These are phyloP conservation scores for Actinia equina DNA, from an alignment of 64 coral and sea anemone species.

Conservation along the genomic window DNA sequence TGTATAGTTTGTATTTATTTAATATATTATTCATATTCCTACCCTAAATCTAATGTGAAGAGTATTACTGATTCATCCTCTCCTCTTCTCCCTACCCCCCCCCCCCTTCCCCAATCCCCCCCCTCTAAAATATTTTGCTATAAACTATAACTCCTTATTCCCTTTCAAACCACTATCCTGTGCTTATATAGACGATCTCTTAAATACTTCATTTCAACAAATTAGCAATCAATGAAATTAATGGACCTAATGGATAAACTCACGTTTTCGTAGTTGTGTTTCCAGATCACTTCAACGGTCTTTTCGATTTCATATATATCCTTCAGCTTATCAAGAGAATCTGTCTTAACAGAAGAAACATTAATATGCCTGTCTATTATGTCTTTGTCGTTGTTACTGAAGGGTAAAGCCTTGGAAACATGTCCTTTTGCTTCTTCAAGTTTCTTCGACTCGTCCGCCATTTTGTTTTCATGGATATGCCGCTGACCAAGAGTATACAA, in stretches of 20 bases:
- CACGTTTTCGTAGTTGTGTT: slow-evolving; percentile 64
- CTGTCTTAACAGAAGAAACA: slow-evolving; percentile 16
- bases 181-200: no score
- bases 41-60: no score
- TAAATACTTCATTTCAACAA: no score
- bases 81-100: no score
- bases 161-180: no score
- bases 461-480: slow-evolving; percentile 32
- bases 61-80: no score
- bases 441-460: slow-evolving; percentile 36
- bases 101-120: no score
- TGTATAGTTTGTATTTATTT: no score
- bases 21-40: no score
- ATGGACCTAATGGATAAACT: background rate
- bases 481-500: slow-evolving; percentile 15
- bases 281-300: slow-evolving; percentile 43
- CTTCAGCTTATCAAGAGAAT: slow-evolving; percentile 5
- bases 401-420: slow-evolving; percentile 28
- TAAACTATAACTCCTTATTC: no score
- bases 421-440: background rate
- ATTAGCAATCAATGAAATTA: no score
- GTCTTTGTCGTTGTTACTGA: slow-evolving; percentile 67
- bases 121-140: no score
- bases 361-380: slow-evolving; percentile 64
- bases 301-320: slow-evolving; percentile 73